Base-by-base conservation (phyloP, 92 coral and sea anemone genomes). In the Galaxea fascicularis region DNA sequence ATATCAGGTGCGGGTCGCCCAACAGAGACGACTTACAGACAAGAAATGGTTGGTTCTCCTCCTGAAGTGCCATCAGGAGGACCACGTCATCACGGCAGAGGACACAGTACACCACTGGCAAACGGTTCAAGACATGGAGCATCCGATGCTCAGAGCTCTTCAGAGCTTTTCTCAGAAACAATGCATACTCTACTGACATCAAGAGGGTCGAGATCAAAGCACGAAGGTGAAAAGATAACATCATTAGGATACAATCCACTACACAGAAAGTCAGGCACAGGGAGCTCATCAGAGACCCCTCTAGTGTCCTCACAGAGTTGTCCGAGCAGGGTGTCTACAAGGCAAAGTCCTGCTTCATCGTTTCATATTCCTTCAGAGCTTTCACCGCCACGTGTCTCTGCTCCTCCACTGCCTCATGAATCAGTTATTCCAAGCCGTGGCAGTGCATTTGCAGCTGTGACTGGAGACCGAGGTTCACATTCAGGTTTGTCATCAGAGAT, bases 351-450 rank as follows among this genome's bases (percentile, higher is more conserved):
- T 9, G 44, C 53, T 73, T 74, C 91, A 35, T 77, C 89, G 22
- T 59, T 66, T 16, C 79, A 20, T 11, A 57, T 74, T 46, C 78
- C 80, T 52, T 29, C 73, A 24, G 76, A 52, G 45, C 82, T 12
- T 78, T 64, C 71, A 63, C 30, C 78, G 35, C 74, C 82, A 17
- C 76, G 69, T 27, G 49, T 71, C 52, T 0, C 27, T 10, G 62
- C 78, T 9, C 87, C 84, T 51, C 29, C 65, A n/a, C 63, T 74
- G 74, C 22, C 63, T 14, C 71, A 16, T 31, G 89, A 73, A 65
- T 74, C 77, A 73, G 71, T 31, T 31, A 86, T 86, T 41, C 87
- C 90, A 57, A 82, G 93, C 83, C 82, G 27, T 21, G 62, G 60
- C 10, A 90, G 85, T 78, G 91, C 93, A 41, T 87, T 77, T 76